Evolutionary conservation across 2,888 invertebrate genomes (phyloP), one percentile per base, ranked within the genome.

Genomic region (Dorcus parallelipipedus): DNA sequence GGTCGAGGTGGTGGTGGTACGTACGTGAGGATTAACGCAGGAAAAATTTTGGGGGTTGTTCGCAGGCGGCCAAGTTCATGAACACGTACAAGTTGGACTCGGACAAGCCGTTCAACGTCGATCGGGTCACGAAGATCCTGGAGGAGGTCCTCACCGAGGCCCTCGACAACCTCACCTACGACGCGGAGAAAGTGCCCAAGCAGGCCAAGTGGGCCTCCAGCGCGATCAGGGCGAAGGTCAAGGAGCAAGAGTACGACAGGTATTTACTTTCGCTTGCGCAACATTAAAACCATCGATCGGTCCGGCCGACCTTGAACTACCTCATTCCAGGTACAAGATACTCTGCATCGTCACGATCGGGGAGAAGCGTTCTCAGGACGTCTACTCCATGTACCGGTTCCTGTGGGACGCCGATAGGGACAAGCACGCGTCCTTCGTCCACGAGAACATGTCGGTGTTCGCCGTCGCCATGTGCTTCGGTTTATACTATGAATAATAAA

Each of bases 221-320:
- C 60, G 83, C 81, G 48, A 84, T 90, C 60, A 81, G 84, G 38
- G 78, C 79, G 38, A 81, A 82, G 61, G 80, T 89, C 10, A 86
- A 86, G 74, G 84, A 83, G 72, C 81, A 87, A 71, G 82, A 86
- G 61, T 89, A 83, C 74, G 87, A 89, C 74, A 86, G 90, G 89
- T 83, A 70, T 33, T 33, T 33, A 7, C 26, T 33, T 33, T 33
- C 26, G 6, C 26, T 33, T 1, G 26, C 26, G 26, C 26, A 33
- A 33, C 26, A 33, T 33, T 33, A 42, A 48, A 48, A 48, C 17
- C 4, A 48, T 17, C 14, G n/a, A 23, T 20, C 20, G 4, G 9
- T 3, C 26, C 7, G 6, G 6, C 26, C 26, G 6, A 33, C 26
- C 26, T 33, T 33, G 26, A 33, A 33, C 26, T 20, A 9, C 23